These are phyloP conservation scores for Sebastes fasciatus DNA, from an alignment of 2,113 vertebrate species.

Conservation along the genomic window DNA sequence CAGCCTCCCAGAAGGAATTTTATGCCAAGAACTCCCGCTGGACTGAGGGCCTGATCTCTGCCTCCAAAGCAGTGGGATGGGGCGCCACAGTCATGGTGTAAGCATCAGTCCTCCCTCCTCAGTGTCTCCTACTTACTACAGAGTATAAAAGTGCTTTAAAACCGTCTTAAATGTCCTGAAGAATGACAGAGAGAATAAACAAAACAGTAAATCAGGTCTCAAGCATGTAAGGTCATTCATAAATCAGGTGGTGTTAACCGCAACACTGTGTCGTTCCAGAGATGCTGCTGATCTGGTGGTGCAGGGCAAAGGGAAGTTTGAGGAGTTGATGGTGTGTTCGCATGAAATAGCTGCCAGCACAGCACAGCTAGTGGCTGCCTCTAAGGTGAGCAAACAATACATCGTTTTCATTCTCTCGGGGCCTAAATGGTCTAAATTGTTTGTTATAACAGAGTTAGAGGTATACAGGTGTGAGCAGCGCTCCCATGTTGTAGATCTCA, in stretches of 20 bases:
- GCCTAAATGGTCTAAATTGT: background rate
- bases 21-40: conserved; percentile 98
- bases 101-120: conserved; percentile 69
- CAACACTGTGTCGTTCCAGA: conserved; percentile 72
- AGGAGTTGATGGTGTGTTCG: conserved; percentile 97
- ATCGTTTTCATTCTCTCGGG: background rate
- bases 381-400: conserved; percentile 94
- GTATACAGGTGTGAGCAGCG: background rate
- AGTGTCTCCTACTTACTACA: conserved; percentile 1
- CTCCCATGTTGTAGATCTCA: background rate
- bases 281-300: conserved; percentile 96
- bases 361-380: conserved; percentile 95
- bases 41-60: conserved; percentile 97
- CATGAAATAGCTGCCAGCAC: conserved; percentile 97
- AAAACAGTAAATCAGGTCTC: background rate
- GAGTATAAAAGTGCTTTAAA: background rate
- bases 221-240: background rate
- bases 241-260: background rate
- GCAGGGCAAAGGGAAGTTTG: conserved; percentile 95
- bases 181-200: background rate
- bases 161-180: background rate
- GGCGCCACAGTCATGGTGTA: conserved; percentile 98
- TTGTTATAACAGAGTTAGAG: no score
- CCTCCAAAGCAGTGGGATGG: conserved; percentile 97
- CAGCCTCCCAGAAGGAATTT: conserved; percentile 95